Conservation (phyloP, 2,113 vertebrate genomes). For the Sylvilagus bachmani region DNA sequence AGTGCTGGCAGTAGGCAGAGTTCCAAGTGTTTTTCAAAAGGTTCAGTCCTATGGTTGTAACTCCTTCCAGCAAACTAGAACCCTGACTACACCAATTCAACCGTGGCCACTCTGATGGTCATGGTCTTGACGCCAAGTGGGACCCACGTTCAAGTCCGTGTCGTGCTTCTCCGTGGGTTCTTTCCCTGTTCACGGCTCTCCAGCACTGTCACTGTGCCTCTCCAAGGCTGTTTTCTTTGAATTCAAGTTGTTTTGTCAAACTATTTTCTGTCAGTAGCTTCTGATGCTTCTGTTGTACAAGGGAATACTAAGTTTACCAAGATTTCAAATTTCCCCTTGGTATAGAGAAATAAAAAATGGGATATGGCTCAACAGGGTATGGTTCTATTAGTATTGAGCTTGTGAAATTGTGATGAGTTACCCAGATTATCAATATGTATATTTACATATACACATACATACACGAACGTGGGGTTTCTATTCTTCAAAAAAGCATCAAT, state of each 20-base stretch:
- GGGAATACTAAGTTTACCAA: conserved; percentile 14
- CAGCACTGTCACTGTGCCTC: not conserved
- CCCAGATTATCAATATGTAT: not conserved
- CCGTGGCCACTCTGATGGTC: not conserved
- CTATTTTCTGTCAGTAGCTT: conserved; percentile 56
- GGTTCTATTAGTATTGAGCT: not conserved
- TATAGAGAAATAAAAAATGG: conserved; percentile 42
- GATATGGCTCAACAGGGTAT: not conserved
- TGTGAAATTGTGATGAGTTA: not conserved
- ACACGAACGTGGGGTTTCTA: not conserved
- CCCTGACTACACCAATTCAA: not conserved
- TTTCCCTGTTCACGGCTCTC: not conserved
- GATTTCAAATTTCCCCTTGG: conserved; percentile 26
- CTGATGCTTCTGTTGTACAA: not conserved
- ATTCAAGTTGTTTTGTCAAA: conserved; percentile 58
- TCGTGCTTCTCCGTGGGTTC: not conserved
- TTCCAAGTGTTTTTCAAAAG: not conserved
- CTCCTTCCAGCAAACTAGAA: not conserved
- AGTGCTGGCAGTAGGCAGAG: not conserved
- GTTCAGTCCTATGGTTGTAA: not conserved
- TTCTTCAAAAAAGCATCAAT: not conserved
- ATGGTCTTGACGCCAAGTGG: accelerated
- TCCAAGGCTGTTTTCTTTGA: conserved; percentile 39
- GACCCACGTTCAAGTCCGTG: not conserved
- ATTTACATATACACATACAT: not conserved